Base-by-base conservation (phyloP, 1,140 invertebrate species). In the Eulimnadia texana region DNA sequence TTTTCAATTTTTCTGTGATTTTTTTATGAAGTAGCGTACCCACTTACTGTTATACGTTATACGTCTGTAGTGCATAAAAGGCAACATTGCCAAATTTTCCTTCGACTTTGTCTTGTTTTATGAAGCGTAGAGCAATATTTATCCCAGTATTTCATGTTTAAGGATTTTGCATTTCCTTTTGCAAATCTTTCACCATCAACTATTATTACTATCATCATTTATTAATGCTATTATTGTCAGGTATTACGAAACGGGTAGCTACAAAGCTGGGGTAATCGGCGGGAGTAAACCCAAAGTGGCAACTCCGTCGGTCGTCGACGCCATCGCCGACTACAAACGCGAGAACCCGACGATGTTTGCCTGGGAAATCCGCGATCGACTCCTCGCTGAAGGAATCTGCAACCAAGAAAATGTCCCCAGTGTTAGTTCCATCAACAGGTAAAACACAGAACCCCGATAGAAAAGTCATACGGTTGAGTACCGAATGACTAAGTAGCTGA, bases 311-410 rank as follows among this genome's bases (percentile, higher is more conserved):
- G 96, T 99, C 11, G 96, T 99, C 25, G 92, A 98, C 71, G 93
- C 94, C 50, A 99, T 99, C 65, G 90, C 93, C 1, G 89, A 91
- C 66, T 99, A 99, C 79, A 99, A 99, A 74, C 80, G 92, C 63
- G 93, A 98, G 73, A 98, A 99, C 76, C 96, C 96, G 0, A 99
- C 95, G 19, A 98, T 99, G 94, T 99, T 99, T 73, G 96, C 96
- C 2, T 99, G 96, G 96, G 96, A 99, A 75, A 99, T 99, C 69
- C 78, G 96, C 42, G 95, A 99, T 76, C 81, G 93, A 74, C 82
- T 99, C 66, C 80, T 99, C 58, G 85, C 92, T 1, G 96, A 99
- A 72, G 89, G 88, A 29, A 93, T 99, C 69, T 99, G 96, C 75
- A 93, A 93, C 58, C 90, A 95, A 73, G 96, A 98, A 74, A 98